Base-by-base conservation (phyloP, 2,888 invertebrate species). In the Melipona beecheii region DNA sequence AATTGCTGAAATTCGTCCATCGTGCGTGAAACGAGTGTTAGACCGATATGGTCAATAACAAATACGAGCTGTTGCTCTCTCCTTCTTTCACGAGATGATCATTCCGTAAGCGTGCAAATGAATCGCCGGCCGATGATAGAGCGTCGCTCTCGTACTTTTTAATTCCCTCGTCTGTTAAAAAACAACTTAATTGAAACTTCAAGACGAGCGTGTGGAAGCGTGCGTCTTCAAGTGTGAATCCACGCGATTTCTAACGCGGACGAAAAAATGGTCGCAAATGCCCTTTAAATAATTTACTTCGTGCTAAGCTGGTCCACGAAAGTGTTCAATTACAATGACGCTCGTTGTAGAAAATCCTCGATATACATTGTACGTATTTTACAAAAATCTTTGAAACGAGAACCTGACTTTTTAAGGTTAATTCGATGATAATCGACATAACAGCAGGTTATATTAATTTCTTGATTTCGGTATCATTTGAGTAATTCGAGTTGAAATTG, bases 181-280 rank as follows among this genome's bases (percentile, higher is more conserved):
- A 78, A 80, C 77, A 80, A 84, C 81, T 84, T 91, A 91, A 91
- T 92, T 92, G 90, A 90, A 91, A 91, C 90, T 90, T 89, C 87
- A 89, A n/a, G n/a, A 88, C 81, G 89, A 89, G 91, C 89, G 89
- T 72, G 75, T 54, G 65, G 73, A 69, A 58, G 79, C 72, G 72
- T 65, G 82, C 31, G 84, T 84, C 81, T 70, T 88, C 87, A 84
- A 84, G 81, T 90, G 85, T 90, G 85, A 90, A 90, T 91, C 87
- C 86, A 69, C 84, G 83, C 84, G 71, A 90, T 91, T 91, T 91
- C 89, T 89, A 9, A 2, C 24, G 56, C n/a, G 11, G 36, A 19
- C 17, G n/a, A 70, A 36, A n/a, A 17, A 4, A 69, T 13, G 17
- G 2, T 27, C 50, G 19, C 17, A 36, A n/a, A n/a, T 17, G 68